These are phyloP conservation scores for Protaetia brevitarsis DNA, from an alignment of 1,140 invertebrate species.

Conservation along the genomic window DNA sequence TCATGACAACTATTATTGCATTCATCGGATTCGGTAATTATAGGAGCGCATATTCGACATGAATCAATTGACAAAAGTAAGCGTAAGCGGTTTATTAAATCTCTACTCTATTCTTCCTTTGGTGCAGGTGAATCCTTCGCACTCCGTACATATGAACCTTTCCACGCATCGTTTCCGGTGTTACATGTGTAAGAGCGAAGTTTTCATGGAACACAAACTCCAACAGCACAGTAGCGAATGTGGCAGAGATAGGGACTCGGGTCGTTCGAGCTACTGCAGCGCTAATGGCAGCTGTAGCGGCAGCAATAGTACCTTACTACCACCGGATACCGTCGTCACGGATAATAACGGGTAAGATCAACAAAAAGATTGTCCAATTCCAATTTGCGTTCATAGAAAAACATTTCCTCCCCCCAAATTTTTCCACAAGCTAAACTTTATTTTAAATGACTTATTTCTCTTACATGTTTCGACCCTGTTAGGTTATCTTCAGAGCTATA, in stretches of 20 bases:
- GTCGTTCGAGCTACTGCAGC: constrained; percentile 38
- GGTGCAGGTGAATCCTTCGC: constrained; percentile 61
- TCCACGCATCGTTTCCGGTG: constrained; percentile 82
- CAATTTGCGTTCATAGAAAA: too few relatives aligned
- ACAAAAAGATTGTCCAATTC: background rate
- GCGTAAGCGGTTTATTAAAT: too few relatives aligned
- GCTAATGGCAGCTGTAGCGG: background rate
- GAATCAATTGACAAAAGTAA: background rate
- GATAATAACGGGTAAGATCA: background rate
- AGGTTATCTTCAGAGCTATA: too few relatives aligned
- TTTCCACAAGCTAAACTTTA: too few relatives aligned
- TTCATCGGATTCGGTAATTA: too few relatives aligned
- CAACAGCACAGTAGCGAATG: background rate
- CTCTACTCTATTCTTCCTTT: constrained; percentile 28
- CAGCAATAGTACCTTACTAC: background rate
- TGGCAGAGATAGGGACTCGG: constrained; percentile 39
- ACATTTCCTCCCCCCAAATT: too few relatives aligned
- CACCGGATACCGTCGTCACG: background rate
- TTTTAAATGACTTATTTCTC: too few relatives aligned
- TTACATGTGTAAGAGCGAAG: constrained; percentile 77
- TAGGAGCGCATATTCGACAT: too few relatives aligned
- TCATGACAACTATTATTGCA: too few relatives aligned
- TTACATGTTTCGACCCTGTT: too few relatives aligned
- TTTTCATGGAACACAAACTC: constrained; percentile 49
- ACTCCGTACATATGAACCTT: constrained; percentile 81